Percentiles rank a stretch among this genome's conserved stretches.
Evolutionary conservation across 2,888 invertebrate species (phyloP).

Genomic region (Drosophila rubida): DNA sequence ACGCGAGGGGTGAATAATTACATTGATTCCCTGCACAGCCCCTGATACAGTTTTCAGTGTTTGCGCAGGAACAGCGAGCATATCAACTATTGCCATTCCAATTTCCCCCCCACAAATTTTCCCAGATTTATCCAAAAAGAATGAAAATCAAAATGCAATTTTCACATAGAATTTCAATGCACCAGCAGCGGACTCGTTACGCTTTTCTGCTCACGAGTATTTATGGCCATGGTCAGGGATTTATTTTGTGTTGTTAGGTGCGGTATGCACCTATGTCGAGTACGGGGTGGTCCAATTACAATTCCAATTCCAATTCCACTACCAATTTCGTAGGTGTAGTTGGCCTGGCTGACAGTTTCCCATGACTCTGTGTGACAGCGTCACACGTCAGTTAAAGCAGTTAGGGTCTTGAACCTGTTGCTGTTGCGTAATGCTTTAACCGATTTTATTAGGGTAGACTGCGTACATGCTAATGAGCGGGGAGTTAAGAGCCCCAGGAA

Average conservation of each 20-base stretch:
- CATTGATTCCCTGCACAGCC: slow-evolving; percentile 55
- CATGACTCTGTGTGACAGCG: slow-evolving; percentile 59
- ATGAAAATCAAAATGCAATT: slow-evolving; percentile 50
- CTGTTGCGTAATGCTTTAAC: slow-evolving; percentile 68
- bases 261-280: slow-evolving; percentile 53
- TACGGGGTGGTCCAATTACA: slow-evolving; percentile 38
- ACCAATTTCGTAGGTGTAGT: slow-evolving; percentile 18
- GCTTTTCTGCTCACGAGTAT: slow-evolving; percentile 46
- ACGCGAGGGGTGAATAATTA: slow-evolving; percentile 73
- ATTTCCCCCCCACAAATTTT: slow-evolving; percentile 30
- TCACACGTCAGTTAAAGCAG: slow-evolving; percentile 40
- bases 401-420: slow-evolving; percentile 55
- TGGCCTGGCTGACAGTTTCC: slow-evolving; percentile 53
- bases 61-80: slow-evolving; percentile 1
- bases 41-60: slow-evolving; percentile 15
- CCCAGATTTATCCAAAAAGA: slow-evolving; percentile 10
- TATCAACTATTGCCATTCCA: slow-evolving; percentile 15
- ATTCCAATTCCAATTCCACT: slow-evolving; percentile 10
- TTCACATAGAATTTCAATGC: slow-evolving; percentile 63
- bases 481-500: not conserved
- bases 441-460: slow-evolving; percentile 65
- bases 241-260: slow-evolving; percentile 39
- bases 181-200: slow-evolving; percentile 50
- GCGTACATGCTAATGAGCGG: slow-evolving; percentile 57
- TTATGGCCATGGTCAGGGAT: slow-evolving; percentile 38